These are phyloP conservation scores for Papilio demoleus DNA, from an alignment of 2,888 invertebrate genomes.

Conservation along the genomic window DNA sequence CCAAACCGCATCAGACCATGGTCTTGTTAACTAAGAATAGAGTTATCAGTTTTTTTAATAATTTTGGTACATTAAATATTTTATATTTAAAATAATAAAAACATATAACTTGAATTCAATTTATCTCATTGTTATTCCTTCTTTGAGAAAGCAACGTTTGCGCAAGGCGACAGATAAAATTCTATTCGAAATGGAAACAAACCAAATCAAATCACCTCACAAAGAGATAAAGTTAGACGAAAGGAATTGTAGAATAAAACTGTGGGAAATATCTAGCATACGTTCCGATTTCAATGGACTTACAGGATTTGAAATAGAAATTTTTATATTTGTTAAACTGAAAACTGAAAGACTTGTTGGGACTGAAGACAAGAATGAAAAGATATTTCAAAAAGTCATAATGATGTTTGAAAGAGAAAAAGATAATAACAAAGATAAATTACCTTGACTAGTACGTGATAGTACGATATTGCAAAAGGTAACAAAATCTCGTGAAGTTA, in stretches of 20 bases:
- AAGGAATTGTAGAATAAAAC: constrained; percentile 23
- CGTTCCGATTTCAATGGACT: constrained; percentile 17
- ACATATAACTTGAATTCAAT: not conserved
- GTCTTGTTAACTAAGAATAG: too few species aligned
- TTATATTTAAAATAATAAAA: not conserved
- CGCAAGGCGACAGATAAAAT: constrained; percentile 23
- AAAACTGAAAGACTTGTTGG: too few species aligned
- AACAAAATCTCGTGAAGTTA: not conserved
- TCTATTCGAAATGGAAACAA: constrained; percentile 36
- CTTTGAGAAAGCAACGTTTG: constrained; percentile 21
- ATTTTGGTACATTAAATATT: too few species aligned
- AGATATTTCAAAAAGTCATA: not conserved
- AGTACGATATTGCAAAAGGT: not conserved
- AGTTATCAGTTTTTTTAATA: too few species aligned
- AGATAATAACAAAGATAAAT: not conserved
- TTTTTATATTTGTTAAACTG: too few species aligned
- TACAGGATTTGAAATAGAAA: not conserved
- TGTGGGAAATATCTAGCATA: constrained; percentile 20
- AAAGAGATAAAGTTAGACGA: constrained; percentile 36
- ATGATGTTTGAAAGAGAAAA: not conserved
- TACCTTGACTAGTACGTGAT: not conserved
- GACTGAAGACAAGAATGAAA: too few species aligned
- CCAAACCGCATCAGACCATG: too few species aligned
- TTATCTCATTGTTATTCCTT: constrained; percentile 9
- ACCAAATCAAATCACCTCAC: constrained; percentile 39